Evolutionary conservation across 2,888 invertebrate species (phyloP).

Genomic region (Dolichopus griseipennis): DNA sequence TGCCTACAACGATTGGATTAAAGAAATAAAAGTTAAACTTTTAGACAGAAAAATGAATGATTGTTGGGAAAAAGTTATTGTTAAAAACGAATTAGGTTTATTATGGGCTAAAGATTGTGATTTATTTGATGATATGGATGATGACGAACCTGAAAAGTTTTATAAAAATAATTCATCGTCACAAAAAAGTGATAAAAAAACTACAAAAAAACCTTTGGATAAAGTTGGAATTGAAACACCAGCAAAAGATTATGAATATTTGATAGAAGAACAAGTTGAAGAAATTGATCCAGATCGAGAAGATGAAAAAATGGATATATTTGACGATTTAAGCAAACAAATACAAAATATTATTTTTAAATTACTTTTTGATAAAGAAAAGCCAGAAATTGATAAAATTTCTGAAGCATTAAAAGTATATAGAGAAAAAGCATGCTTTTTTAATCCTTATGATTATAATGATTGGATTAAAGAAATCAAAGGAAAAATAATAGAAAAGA

Average conservation of each 20-base stretch:
- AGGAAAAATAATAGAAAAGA: constrained; percentile 29
- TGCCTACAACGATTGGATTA: constrained; percentile 38
- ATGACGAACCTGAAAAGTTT: constrained; percentile 29
- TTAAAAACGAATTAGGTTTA: constrained; percentile 32
- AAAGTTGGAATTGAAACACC: constrained; percentile 53
- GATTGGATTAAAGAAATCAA: constrained; percentile 36
- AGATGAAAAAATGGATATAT: constrained; percentile 19
- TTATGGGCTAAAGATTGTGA: constrained; percentile 35
- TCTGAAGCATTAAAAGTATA: constrained; percentile 30
- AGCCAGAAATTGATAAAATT: constrained; percentile 29
- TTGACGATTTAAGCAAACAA: constrained; percentile 31
- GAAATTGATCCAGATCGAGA: constrained; percentile 30
- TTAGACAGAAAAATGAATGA: constrained; percentile 28
- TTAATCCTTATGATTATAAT: constrained; percentile 33
- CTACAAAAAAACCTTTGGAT: too few species aligned
- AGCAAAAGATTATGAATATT: constrained; percentile 49
- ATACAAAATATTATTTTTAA: constrained; percentile 33
- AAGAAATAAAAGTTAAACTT: constrained; percentile 32
- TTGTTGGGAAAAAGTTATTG: constrained; percentile 36
- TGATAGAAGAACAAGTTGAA: constrained; percentile 42
- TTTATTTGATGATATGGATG: constrained; percentile 30
- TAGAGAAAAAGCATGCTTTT: constrained; percentile 42
- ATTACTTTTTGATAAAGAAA: constrained; percentile 30
- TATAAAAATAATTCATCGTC: constrained; percentile 24
- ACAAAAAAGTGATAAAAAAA: not conserved